Evolutionary conservation across 2,888 invertebrate genomes (phyloP), one percentile per base, ranked within the genome.

Genomic region (Chalcosyrphus nemorum): DNA sequence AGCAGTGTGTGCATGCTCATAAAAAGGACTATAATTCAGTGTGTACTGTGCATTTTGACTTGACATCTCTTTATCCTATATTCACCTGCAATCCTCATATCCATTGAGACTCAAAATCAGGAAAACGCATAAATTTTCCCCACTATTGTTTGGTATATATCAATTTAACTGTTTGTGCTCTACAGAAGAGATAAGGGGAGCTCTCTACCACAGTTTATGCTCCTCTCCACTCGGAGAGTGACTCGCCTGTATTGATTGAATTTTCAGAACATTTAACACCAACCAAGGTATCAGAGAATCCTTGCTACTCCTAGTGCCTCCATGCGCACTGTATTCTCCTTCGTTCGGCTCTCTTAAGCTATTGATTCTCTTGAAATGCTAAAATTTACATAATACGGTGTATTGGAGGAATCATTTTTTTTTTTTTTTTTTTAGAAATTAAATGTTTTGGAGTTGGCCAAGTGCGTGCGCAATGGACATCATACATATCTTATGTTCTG

Each of bases 231-330:
- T 47, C 7, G n/a, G 24, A 15, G 11, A 21, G 65, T 15, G 15
- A 19, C 27, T 24, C 24, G 50, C 52, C 52, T 65, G n/a, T n/a
- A 65, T 65, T 65, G 65, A 65, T 65, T 52, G 52, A 65, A 65
- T 50, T 52, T 52, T 63, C 61, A 13, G 38, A 5, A 21, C 21
- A 38, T 38, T 65, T 50, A 45, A 35, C 15, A 35, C 21, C 27
- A n/a, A 52, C 9, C 24, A 11, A n/a, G 1, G 0, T 7, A 45
- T 19, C 17, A 38, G 35, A 38, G 35, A 38, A 38, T 38, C n/a
- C 35, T 38, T 38, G 2, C 13, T 38, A 4, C n/a, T 38, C 13
- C n/a, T n/a, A 1, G n/a, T 38, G n/a, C 13, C 35, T 2, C 2
- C 4, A 11, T 38, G 35, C n/a, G 35, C n/a, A n/a, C n/a, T 0